These are phyloP conservation scores for Lagopus leucura DNA, from an alignment of 2,113 vertebrate genomes.

Conservation along the genomic window DNA sequence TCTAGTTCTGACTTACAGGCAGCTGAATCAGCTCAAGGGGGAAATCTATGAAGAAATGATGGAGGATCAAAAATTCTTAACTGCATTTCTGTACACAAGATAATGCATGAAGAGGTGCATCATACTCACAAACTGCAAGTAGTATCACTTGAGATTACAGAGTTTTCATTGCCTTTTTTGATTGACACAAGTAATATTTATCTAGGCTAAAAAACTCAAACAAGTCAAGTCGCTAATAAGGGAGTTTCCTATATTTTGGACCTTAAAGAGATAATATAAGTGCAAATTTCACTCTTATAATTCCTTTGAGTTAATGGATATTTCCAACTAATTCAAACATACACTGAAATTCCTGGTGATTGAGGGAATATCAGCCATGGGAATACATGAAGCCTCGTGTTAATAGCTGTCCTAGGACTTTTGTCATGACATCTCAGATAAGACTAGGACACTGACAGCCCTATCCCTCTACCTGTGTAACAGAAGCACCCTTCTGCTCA, in stretches of 20 bases:
- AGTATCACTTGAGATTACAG: background rate
- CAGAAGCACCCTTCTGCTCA: background rate
- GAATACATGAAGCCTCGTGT: background rate
- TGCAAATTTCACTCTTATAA: background rate
- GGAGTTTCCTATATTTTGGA: background rate
- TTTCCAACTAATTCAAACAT: background rate
- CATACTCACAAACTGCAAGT: background rate
- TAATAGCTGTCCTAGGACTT: background rate
- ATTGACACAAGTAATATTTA: background rate
- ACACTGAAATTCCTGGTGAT: background rate
- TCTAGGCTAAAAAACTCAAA: background rate
- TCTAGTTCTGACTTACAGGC: background rate
- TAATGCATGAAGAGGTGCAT: background rate
- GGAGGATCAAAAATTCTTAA: background rate
- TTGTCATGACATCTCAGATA: background rate
- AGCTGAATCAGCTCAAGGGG: background rate
- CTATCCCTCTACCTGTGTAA: background rate
- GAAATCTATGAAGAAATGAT: background rate
- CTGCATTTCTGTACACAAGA: background rate
- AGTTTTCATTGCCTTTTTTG: background rate
- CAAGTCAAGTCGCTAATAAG: background rate
- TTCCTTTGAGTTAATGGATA: background rate
- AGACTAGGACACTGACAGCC: background rate
- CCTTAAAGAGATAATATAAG: background rate
- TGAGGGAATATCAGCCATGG: background rate